Evolutionary conservation across 2,113 vertebrate species (phyloP), one percentile per base, ranked within the genome.

Genomic region (Rhinogobius similis): DNA sequence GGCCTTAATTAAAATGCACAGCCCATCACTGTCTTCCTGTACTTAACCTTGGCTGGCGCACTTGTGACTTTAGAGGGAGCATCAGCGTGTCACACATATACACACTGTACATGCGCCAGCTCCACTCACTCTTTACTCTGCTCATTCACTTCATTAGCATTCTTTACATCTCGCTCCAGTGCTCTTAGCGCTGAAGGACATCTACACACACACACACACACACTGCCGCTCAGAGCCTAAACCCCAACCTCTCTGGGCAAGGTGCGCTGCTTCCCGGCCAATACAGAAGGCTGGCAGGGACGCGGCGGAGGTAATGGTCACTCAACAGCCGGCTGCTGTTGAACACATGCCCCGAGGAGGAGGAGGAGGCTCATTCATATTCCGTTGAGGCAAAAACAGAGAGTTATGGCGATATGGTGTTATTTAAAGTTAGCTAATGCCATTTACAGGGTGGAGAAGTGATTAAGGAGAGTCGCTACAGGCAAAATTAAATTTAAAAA

Each of bases 101-200:
- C 43, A 48, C 23, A 55, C 61, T 69, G 68, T 72, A 72, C 70
- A 21, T 23, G 65, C 56, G 64, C 62, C 65, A 78, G 63, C 39
- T 63, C 62, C 75, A 81, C 77, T 62, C 77, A 73, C 65, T 63
- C 64, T 71, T 70, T 62, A 75, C 79, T 82, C 62, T 62, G 36
- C 79, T 70, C 76, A 79, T 82, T 82, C 16, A 59, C 43, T 78
- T 87, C 76, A 92, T 92, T 92, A 91, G 79, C 86, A 93, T 92
- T 90, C 82, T 78, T 82, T 76, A 75, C 76, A 79, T 82, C 68
- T 83, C 66, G 62, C 82, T 86, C 75, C 76, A 85, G 76, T 81
- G 67, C 75, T 81, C 82, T 81, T 79, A 77, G 72, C 43, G 75
- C 77, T 91, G 90, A 92, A 92, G 90, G 90, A 87, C 87, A 70